These are phyloP conservation scores for Drosophila ogumai DNA, from an alignment of 1,140 invertebrate genomes.

Conservation along the genomic window DNA sequence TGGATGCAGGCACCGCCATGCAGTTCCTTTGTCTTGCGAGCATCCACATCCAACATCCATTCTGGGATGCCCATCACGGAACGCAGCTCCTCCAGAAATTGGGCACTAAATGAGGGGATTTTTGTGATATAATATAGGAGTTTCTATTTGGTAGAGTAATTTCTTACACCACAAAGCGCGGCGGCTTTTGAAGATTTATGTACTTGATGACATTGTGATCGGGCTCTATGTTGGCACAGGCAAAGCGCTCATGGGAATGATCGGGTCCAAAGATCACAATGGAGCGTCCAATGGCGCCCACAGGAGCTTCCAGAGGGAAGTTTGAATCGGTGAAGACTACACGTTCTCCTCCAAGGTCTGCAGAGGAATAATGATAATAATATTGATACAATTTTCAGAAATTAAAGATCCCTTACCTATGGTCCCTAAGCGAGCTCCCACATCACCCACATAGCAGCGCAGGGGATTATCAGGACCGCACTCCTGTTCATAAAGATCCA, in stretches of 20 bases:
- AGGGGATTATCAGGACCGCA: conserved; percentile 94
- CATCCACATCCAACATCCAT: conserved; percentile 95
- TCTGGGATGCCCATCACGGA: conserved; percentile 93
- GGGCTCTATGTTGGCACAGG: conserved; percentile 96
- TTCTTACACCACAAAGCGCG: conserved; percentile 94
- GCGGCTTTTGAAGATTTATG: conserved; percentile 93
- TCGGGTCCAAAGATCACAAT: conserved; percentile 94
- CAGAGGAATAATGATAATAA: neutral
- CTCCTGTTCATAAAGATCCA: conserved; percentile 93
- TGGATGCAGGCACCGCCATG: conserved; percentile 94
- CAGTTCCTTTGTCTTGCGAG: conserved; percentile 91
- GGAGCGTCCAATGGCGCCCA: conserved; percentile 92
- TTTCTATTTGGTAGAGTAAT: no score
- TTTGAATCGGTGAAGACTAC: conserved; percentile 94
- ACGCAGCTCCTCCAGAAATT: conserved; percentile 93
- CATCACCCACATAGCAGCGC: conserved; percentile 96
- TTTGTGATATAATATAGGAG: neutral
- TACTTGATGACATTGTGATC: conserved; percentile 96
- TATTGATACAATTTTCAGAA: neutral
- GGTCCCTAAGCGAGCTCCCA: conserved; percentile 93
- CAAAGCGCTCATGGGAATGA: conserved; percentile 89
- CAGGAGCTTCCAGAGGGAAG: conserved; percentile 92
- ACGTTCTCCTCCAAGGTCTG: conserved; percentile 91
- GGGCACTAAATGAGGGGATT: conserved; percentile 86
- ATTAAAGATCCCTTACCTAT: conserved; percentile 86